Percentiles rank a stretch among this genome's conserved stretches.
Evolutionary conservation across 2,888 invertebrate genomes (phyloP).

Genomic region (Cosmia pyralina): DNA sequence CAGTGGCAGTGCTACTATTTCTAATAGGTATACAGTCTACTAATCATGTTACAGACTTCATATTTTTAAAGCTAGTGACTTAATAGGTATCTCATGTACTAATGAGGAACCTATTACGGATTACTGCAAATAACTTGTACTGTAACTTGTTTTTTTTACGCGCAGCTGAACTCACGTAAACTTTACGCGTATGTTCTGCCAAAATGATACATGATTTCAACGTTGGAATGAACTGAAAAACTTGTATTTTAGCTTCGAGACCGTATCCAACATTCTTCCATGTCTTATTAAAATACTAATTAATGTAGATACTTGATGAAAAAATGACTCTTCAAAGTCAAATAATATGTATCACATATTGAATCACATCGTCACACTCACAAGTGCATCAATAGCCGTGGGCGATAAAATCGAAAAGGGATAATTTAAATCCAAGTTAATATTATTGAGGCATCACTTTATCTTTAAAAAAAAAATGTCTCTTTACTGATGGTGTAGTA

Average conservation of each 20-base stretch:
- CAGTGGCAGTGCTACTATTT: no score
- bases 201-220: conserved; percentile 30
- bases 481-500: not conserved
- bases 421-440: not conserved
- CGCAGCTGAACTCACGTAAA: conserved; percentile 53
- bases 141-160: conserved; percentile 53
- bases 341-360: no score
- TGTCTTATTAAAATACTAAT: not conserved
- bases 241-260: conserved; percentile 10
- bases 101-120: conserved; percentile 14
- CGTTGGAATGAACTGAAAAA: conserved; percentile 13
- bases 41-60: not conserved
- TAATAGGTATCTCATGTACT: conserved; percentile 23
- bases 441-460: not conserved
- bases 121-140: conserved; percentile 17
- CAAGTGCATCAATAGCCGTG: not conserved
- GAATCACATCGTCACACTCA: not conserved
- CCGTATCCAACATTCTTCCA: not conserved
- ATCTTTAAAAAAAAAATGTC: no score
- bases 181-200: not conserved
- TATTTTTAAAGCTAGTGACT: not conserved
- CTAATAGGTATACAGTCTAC: not conserved
- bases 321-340: no score
- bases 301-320: not conserved
- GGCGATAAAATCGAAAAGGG: not conserved